phyloP scores from a whole-genome alignment of 2,888 invertebrate genomes.

The Stenichneumon culpator region DNA sequence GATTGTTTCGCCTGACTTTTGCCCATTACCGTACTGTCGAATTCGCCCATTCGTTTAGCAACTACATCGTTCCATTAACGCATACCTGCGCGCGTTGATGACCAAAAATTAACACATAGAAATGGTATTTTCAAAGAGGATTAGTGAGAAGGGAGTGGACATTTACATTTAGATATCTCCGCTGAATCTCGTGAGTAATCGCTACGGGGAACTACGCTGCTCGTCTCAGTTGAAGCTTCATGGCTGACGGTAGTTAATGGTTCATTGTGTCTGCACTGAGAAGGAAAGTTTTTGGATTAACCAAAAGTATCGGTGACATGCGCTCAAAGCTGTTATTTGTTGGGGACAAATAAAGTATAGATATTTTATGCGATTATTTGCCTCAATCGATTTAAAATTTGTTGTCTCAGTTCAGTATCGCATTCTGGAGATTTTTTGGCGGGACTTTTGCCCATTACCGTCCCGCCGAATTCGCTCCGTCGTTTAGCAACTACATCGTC shows the following conservation, averaged over 20 bases:
- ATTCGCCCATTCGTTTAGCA: conserved; percentile 19
- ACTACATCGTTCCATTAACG: background rate
- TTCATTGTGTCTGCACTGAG: background rate
- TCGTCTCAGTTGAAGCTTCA: background rate
- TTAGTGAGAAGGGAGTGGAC: conserved; percentile 6
- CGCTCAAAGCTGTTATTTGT: too few relatives aligned
- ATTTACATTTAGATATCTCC: conserved; percentile 10
- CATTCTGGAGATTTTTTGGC: too few relatives aligned
- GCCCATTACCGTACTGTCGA: background rate
- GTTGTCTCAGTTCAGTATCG: too few relatives aligned
- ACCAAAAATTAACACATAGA: background rate
- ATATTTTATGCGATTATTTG: too few relatives aligned
- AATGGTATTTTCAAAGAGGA: background rate
- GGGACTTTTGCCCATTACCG: too few relatives aligned
- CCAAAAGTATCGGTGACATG: too few relatives aligned
- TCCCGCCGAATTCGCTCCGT: too few relatives aligned
- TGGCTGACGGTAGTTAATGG: background rate
- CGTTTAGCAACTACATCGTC: too few relatives aligned
- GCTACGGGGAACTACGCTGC: background rate
- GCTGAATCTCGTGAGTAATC: background rate
- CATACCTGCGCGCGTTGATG: background rate
- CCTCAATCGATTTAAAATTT: too few relatives aligned
- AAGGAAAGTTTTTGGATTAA: too few relatives aligned
- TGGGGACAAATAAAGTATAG: too few relatives aligned
- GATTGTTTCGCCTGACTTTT: conserved; percentile 31